These are phyloP conservation scores for Macaca fascicularis DNA, from an alignment of 2,113 vertebrate genomes.

Conservation along the genomic window T2T-MFA8v1.1 NC_088380.1:154123001-154123500, in stretches of 20 bases:
- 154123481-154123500: neutral
- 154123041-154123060: neutral
- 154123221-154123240: neutral
- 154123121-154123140: neutral
- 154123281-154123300: rapidly evolving
- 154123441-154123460: neutral
- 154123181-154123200: neutral
- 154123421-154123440: neutral
- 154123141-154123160: neutral
- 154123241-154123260: rapidly evolving
- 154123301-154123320: neutral
- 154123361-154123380: neutral
- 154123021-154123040: rapidly evolving
- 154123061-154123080: neutral
- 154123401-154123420: neutral
- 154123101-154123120: neutral
- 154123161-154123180: neutral
- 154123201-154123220: neutral
- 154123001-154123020: neutral
- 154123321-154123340: no score
- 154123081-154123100: neutral
- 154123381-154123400: neutral
- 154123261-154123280: neutral
- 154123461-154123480: neutral
- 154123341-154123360: rapidly evolving